Evolutionary conservation across 2,113 vertebrate genomes (phyloP).

Genomic region (Ammodramus savannarum): DNA sequence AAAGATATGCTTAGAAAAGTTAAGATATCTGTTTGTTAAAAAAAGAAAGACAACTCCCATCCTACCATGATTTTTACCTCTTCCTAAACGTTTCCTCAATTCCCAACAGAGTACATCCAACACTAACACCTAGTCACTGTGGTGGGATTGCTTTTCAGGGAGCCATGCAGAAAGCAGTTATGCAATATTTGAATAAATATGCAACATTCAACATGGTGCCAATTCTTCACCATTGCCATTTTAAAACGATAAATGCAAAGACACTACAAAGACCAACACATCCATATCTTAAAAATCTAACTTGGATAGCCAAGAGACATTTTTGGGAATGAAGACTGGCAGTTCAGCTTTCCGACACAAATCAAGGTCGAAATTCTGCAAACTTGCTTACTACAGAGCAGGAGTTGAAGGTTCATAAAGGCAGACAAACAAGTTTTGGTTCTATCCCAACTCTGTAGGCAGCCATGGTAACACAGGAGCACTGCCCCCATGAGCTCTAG

Average conservation of each 20-base stretch:
- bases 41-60: not conserved
- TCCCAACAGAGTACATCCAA: not conserved
- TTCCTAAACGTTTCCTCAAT: not conserved
- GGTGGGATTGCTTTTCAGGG: not conserved
- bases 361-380: not conserved
- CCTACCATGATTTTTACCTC: not conserved
- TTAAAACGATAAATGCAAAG: not conserved
- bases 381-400: rapidly evolving
- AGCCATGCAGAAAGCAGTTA: not conserved
- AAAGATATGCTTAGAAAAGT: not conserved
- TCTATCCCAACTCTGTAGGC: no score
- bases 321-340: not conserved
- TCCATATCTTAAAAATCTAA: not conserved
- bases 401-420: not conserved
- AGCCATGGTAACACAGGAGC: not conserved
- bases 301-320: not conserved
- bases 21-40: not conserved
- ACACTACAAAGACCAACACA: rapidly evolving
- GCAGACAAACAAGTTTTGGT: not conserved
- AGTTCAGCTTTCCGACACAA: not conserved
- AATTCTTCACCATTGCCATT: not conserved
- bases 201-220: not conserved
- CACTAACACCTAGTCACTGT: rapidly evolving
- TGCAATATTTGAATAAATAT: not conserved
- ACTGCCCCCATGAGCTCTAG: not conserved